phyloP scores from a whole-genome alignment of 2,888 invertebrate species.

The Buathra laborator region DNA sequence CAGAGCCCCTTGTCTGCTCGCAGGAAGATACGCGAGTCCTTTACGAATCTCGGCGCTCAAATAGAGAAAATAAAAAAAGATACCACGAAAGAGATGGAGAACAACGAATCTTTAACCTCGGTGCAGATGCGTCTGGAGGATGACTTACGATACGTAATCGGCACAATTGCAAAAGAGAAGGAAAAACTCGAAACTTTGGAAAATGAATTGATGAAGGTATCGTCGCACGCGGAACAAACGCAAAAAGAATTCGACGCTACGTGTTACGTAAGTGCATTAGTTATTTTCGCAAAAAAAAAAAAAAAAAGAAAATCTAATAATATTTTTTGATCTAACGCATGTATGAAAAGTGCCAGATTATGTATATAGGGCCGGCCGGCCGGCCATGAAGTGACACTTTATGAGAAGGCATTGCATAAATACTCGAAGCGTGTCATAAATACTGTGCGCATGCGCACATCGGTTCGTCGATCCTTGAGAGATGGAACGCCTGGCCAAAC shows the following conservation, averaged over 20 bases:
- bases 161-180: constrained; percentile 86
- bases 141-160: constrained; percentile 85
- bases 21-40: constrained; percentile 88
- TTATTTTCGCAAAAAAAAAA: neutral
- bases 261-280: constrained; percentile 71
- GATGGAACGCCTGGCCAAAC: too few relatives aligned
- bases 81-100: constrained; percentile 88
- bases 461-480: too few relatives aligned
- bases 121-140: constrained; percentile 87
- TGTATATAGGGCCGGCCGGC: too few relatives aligned
- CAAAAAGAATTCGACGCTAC: constrained; percentile 87
- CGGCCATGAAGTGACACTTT: too few relatives aligned
- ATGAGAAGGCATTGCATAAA: too few relatives aligned
- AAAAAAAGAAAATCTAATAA: neutral
- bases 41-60: constrained; percentile 87
- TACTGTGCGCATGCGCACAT: too few relatives aligned
- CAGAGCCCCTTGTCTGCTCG: constrained; percentile 67
- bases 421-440: too few relatives aligned
- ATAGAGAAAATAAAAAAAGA: constrained; percentile 90
- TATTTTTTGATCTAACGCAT: too few relatives aligned
- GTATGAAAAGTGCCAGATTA: too few relatives aligned
- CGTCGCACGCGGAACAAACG: constrained; percentile 88
- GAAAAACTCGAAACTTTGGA: constrained; percentile 86
- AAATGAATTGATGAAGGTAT: constrained; percentile 86
- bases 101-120: constrained; percentile 88